These are phyloP conservation scores for Zaprionus vittiger DNA, from an alignment of 1,140 invertebrate genomes.

Conservation along the genomic window DNA sequence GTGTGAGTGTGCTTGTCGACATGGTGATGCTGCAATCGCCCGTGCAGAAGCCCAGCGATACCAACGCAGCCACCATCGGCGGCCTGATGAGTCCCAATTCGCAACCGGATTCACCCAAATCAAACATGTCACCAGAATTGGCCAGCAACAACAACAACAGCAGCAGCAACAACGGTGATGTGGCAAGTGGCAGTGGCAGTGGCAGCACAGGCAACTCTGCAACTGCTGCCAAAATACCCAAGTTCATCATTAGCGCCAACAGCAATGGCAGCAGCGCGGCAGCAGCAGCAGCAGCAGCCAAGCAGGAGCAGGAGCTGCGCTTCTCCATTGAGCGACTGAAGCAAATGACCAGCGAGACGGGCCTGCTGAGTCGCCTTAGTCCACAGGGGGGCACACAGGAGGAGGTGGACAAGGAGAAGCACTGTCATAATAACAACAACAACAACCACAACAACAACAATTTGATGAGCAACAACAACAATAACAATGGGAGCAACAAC, in stretches of 20 bases:
- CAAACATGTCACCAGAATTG: constrained; percentile 73
- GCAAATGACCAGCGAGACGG: constrained; percentile 77
- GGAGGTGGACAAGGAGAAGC: constrained; percentile 56
- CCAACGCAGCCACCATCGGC: constrained; percentile 57
- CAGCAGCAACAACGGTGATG: constrained; percentile 9
- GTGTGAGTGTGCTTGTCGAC: constrained; percentile 1
- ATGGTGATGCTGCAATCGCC: constrained; percentile 84
- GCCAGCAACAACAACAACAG: constrained; percentile 30
- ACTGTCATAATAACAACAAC: constrained; percentile 51
- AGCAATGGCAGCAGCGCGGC: constrained; percentile 39
- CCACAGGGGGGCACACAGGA: constrained; percentile 57
- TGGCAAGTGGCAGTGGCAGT: not conserved
- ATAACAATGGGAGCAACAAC: not conserved
- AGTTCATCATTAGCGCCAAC: constrained; percentile 72
- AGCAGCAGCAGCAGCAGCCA: constrained; percentile 50
- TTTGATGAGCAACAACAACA: constrained; percentile 46
- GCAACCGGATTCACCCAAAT: constrained; percentile 80
- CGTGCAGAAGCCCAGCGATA: constrained; percentile 71
- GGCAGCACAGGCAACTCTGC: constrained; percentile 21
- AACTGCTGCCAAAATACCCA: constrained; percentile 69
- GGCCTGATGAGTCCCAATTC: constrained; percentile 80
- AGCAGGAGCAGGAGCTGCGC: constrained; percentile 68
- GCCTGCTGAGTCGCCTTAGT: constrained; percentile 70
- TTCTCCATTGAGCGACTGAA: constrained; percentile 80
- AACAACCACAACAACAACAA: constrained; percentile 60